phyloP scores from a whole-genome alignment of 2,797 vertebrate species.

The Microcaecilia unicolor region DNA sequence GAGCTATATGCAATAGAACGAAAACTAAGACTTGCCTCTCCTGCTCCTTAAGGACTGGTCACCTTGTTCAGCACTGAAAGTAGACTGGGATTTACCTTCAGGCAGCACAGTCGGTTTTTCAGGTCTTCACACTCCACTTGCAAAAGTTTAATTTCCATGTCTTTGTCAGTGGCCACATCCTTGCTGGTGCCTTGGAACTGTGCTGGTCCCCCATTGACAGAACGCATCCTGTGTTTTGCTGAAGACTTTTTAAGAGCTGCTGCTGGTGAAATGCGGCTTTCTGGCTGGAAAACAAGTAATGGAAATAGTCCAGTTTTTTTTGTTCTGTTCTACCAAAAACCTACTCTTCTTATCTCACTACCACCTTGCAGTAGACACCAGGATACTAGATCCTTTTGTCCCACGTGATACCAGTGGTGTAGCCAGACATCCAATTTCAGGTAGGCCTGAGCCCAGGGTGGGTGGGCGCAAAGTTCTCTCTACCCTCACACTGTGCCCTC shows the following conservation, averaged over 20 bases:
- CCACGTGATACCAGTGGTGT: too few relatives aligned
- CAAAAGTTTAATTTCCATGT: conserved; percentile 1
- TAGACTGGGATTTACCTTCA: conserved; percentile 44
- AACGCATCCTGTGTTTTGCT: conserved; percentile 5
- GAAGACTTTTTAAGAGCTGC: neutral
- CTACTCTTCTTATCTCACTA: too few relatives aligned
- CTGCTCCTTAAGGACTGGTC: too few relatives aligned
- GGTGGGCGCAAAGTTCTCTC: too few relatives aligned
- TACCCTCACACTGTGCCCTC: too few relatives aligned
- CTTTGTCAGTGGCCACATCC: neutral
- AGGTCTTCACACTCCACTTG: conserved; percentile 9
- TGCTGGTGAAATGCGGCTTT: conserved; percentile 1
- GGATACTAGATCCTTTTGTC: too few relatives aligned
- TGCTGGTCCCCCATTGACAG: neutral
- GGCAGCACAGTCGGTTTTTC: conserved; percentile 10
- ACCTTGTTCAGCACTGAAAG: conserved; percentile 47
- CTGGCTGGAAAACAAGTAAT: neutral
- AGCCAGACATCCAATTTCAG: too few relatives aligned
- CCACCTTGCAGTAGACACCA: too few relatives aligned
- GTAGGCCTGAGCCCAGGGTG: too few relatives aligned
- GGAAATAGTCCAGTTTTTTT: neutral
- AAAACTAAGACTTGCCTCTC: too few relatives aligned
- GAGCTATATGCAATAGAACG: too few relatives aligned
- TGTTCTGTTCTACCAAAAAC: too few relatives aligned
- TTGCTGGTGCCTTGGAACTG: conserved; percentile 1